Percentiles rank a stretch among this genome's conserved stretches.
phyloP scores from a whole-genome alignment of 2,797 vertebrate genomes.

The Anas capensis region DNA sequence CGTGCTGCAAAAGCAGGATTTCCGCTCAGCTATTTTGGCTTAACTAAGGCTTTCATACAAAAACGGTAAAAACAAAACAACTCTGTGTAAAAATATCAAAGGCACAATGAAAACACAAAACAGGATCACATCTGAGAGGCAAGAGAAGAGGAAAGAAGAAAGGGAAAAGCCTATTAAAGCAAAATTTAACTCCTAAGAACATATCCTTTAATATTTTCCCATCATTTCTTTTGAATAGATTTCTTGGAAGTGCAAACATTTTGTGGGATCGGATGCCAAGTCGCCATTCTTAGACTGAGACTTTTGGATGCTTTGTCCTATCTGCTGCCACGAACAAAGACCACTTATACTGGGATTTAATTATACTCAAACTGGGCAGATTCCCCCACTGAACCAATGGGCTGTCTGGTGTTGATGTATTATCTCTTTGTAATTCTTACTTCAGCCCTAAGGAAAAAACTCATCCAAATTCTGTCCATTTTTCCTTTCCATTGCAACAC shows the following conservation, averaged over 20 bases:
- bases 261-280: not conserved
- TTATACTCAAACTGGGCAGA: not conserved
- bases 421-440: not conserved
- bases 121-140: not conserved
- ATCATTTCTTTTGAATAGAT: not conserved
- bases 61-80: constrained; percentile 43
- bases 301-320: not conserved
- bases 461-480: not conserved
- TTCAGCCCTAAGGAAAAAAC: not conserved
- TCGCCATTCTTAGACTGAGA: not conserved
- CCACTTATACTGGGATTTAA: not conserved
- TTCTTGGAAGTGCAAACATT: not conserved
- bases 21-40: constrained; percentile 28
- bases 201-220: not conserved
- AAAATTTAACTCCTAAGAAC: not conserved
- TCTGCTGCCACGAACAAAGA: not conserved
- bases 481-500: not conserved
- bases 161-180: not conserved
- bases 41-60: constrained; percentile 38
- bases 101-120: not conserved
- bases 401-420: not conserved
- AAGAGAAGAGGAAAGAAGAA: constrained; percentile 37
- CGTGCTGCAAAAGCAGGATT: constrained; percentile 6
- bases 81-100: constrained; percentile 1
- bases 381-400: not conserved